These are phyloP conservation scores for Bostrychus sinensis DNA, from an alignment of 2,113 vertebrate genomes.

Conservation along the genomic window DNA sequence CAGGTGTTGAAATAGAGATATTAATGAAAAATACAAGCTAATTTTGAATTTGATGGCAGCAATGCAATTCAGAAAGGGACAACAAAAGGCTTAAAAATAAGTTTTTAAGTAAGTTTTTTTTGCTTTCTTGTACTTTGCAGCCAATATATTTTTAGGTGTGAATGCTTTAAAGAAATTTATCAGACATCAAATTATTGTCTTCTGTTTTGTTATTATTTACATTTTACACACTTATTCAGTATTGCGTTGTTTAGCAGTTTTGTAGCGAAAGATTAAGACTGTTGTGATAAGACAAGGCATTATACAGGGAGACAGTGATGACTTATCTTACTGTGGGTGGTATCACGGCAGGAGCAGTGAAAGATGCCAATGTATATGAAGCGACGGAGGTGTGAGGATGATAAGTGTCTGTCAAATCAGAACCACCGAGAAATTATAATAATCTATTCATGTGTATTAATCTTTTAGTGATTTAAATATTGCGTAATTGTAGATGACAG, in stretches of 20 bases:
- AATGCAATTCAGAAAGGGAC: no score
- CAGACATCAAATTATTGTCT: no score
- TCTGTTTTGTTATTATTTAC: neutral
- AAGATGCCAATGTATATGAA: constrained; percentile 36
- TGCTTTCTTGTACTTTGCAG: no score
- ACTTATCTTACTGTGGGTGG: constrained; percentile 58
- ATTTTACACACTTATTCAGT: neutral
- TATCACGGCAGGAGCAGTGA: constrained; percentile 27
- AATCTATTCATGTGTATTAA: neutral
- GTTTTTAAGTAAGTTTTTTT: no score
- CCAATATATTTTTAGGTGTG: no score
- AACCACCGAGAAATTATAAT: constrained; percentile 6
- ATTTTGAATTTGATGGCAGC: no score
- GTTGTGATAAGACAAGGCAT: constrained; percentile 50
- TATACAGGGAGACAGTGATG: constrained; percentile 39
- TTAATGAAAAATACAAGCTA: no score
- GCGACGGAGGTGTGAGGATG: constrained; percentile 37
- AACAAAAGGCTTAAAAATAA: no score
- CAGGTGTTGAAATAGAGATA: no score
- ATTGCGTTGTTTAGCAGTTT: constrained; percentile 11
- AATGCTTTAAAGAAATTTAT: no score
- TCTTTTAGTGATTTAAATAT: neutral
- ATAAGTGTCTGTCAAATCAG: constrained; percentile 16
- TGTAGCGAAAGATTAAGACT: constrained; percentile 34
- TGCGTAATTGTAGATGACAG: neutral